Conservation (phyloP, 2,113 vertebrate species). For the zebrafish (Danio rerio) region GRCz12tu NC_133200.1:14795001-14795500, state of each 20-base stretch:
- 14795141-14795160: background rate
- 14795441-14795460: slow-evolving; percentile 91
- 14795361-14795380: slow-evolving; percentile 89
- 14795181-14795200: background rate
- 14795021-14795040: background rate
- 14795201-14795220: background rate
- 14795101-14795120: background rate
- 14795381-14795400: slow-evolving; percentile 94
- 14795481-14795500: background rate
- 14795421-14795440: slow-evolving; percentile 95
- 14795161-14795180: background rate
- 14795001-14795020: background rate
- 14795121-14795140: background rate
- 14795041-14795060: background rate
- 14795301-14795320: background rate
- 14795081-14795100: background rate
- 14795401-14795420: slow-evolving; percentile 92
- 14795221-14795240: background rate
- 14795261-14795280: background rate
- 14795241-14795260: background rate
- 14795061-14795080: background rate
- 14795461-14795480: slow-evolving; percentile 94
- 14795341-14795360: slow-evolving; percentile 95
- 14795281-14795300: background rate
- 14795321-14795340: slow-evolving; percentile 84